These are phyloP conservation scores for Microplitis demolitor DNA, from an alignment of 1,140 invertebrate genomes.

Conservation along the genomic window DNA sequence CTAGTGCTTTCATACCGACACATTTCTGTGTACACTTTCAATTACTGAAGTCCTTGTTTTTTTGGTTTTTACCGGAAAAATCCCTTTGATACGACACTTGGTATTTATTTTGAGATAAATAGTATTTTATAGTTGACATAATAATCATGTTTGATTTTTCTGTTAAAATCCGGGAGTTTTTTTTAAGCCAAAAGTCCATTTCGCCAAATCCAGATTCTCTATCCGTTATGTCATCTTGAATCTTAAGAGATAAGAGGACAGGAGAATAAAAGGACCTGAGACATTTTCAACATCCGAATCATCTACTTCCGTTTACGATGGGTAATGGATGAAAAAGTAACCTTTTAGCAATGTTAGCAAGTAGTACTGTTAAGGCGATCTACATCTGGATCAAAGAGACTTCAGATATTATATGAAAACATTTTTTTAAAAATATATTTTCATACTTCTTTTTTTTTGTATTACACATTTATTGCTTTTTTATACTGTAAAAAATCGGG, in stretches of 20 bases:
- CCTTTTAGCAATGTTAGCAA: not conserved
- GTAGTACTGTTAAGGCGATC: too few species aligned
- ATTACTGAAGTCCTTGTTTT: not conserved
- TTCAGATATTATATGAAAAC: too few species aligned
- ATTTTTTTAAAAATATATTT: too few species aligned
- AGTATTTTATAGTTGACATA: not conserved
- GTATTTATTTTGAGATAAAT: not conserved
- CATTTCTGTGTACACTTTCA: not conserved
- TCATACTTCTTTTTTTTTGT: too few species aligned
- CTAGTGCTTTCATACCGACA: constrained; percentile 21
- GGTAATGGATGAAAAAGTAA: too few species aligned
- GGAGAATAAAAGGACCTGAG: not conserved
- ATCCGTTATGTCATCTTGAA: constrained; percentile 7
- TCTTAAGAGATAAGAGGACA: constrained; percentile 13
- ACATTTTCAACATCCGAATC: constrained; percentile 4
- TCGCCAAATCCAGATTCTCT: not conserved
- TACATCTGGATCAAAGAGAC: not conserved
- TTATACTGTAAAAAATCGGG: too few species aligned
- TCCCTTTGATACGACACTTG: not conserved
- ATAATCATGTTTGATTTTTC: not conserved
- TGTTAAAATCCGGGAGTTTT: not conserved
- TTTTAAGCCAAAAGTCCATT: constrained; percentile 1
- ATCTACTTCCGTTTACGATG: constrained; percentile 8
- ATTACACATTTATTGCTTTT: too few species aligned
- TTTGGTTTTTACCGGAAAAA: not conserved